A percentile compares a stretch with the other conserved stretches of the same genome.
Evolutionary conservation across 92 coral and sea anemone species (phyloP).

Genomic region (Bergia puertoricense): DNA sequence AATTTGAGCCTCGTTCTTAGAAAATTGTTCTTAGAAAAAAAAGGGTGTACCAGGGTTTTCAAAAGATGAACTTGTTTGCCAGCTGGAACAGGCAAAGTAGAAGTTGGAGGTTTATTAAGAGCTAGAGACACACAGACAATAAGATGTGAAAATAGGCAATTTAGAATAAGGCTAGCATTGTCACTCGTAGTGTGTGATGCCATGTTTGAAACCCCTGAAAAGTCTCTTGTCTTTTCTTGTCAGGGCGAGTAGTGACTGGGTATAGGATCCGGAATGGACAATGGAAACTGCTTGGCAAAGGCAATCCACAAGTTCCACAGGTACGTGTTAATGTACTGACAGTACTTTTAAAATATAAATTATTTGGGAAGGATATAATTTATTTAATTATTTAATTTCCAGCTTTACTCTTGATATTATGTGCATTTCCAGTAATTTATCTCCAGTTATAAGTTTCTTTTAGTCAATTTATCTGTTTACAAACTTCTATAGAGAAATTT

Average conservation of each 20-base stretch:
- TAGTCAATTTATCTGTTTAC: too few relatives aligned
- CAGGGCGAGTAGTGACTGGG: constrained; percentile 88
- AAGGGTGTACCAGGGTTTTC: too few relatives aligned
- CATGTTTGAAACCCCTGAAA: not conserved
- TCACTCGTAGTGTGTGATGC: not conserved
- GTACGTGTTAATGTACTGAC: constrained; percentile 34
- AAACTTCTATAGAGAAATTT: too few relatives aligned
- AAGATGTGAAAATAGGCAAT: too few relatives aligned
- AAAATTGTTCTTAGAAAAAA: too few relatives aligned
- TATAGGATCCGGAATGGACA: constrained; percentile 70
- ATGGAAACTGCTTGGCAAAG: constrained; percentile 89
- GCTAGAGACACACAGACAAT: too few relatives aligned
- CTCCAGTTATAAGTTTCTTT: not conserved
- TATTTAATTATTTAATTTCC: not conserved
- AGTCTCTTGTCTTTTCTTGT: not conserved
- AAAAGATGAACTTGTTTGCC: too few relatives aligned
- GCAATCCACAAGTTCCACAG: constrained; percentile 96
- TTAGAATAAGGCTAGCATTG: not conserved
- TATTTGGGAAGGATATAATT: not conserved
- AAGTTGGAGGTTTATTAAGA: too few relatives aligned
- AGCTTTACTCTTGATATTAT: not conserved
- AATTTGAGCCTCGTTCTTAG: too few relatives aligned
- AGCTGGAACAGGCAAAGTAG: not conserved
- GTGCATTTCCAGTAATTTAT: not conserved
- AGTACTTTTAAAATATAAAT: not conserved